Conservation (phyloP, 2,888 invertebrate genomes). For the Slavum lentiscoides region DNA sequence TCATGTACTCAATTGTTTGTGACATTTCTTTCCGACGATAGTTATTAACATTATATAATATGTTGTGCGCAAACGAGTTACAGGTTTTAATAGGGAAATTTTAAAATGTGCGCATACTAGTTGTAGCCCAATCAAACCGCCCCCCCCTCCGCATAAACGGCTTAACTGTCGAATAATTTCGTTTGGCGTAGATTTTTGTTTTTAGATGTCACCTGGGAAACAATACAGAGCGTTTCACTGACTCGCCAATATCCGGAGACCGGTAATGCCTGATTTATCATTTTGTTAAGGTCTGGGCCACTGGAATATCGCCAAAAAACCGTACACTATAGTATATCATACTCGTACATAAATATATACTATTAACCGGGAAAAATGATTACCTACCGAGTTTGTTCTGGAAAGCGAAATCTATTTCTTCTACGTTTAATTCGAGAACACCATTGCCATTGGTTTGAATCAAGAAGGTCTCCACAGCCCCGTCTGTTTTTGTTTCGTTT, state of each 20-base stretch:
- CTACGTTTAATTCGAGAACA: conserved; percentile 25
- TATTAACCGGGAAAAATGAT: conserved; percentile 13
- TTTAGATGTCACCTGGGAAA: neutral
- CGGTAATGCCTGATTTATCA: conserved; percentile 6
- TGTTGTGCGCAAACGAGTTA: too few species aligned
- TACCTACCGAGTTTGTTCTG: conserved; percentile 12
- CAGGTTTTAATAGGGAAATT: too few species aligned
- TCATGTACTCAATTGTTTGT: too few species aligned
- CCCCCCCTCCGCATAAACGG: too few species aligned
- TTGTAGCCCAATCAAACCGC: too few species aligned
- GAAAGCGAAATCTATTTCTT: conserved; percentile 18
- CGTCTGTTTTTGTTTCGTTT: neutral
- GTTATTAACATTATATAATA: too few species aligned
- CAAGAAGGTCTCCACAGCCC: neutral
- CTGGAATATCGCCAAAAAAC: conserved; percentile 1
- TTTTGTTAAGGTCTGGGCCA: conserved; percentile 1
- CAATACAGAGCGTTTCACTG: neutral
- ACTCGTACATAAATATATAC: neutral
- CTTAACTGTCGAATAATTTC: neutral
- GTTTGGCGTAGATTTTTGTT: neutral
- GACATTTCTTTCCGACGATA: too few species aligned
- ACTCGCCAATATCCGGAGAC: conserved; percentile 18
- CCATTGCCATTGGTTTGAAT: conserved; percentile 2
- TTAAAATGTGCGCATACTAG: too few species aligned
- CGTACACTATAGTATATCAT: neutral